Base-by-base conservation (phyloP, 64 coral and sea anemone genomes). In the Trachythela sp. region DNA sequence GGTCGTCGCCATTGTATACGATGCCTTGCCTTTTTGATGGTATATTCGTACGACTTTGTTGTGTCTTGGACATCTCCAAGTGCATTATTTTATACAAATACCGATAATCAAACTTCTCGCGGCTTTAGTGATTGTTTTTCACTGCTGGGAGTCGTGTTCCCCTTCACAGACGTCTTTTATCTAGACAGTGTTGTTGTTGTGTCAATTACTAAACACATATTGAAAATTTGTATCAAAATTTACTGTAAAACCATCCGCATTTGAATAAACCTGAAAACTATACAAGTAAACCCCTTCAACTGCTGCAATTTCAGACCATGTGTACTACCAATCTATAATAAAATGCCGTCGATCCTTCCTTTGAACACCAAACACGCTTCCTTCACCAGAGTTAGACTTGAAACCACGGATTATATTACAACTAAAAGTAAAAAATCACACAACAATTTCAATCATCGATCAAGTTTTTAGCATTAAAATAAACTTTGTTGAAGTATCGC, bases 41-140 rank as follows among this genome's bases (percentile, higher is more conserved):
- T 15, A 39, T 39, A 39, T 80, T 80, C 0, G 2, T 10, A 17
- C 33, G 37, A 35, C 9, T 80, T 80, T 80, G 75, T 35, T 80
- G 75, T 80, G 75, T 30, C 75, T 80, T 80, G 15, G 75, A 80
- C 75, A 80, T 80, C 33, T 80, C 75, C 75, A 80, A 35, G 37
- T 37, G 30, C 75, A 80, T 80, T 80, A 80, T 80, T 80, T 80
- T 80, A 80, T 36, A 80, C 75, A 80, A 80, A 80, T 36, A 80
- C 31, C 75, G 20, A 37, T 80, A 39, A 80, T 80, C 20, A 1
- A 80, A 80, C 2, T 80, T 30, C 33, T 37, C 9, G 30, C 37
- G 26, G 33, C 34, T 36, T 22, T 36, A 15, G 75, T 39, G 75
- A 80, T 80, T 80, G 75, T 80, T 80, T 34, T 37, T 37, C 75